Evolutionary conservation across 2,113 vertebrate species (phyloP).

Genomic region (Hippocampus barbouri): DNA sequence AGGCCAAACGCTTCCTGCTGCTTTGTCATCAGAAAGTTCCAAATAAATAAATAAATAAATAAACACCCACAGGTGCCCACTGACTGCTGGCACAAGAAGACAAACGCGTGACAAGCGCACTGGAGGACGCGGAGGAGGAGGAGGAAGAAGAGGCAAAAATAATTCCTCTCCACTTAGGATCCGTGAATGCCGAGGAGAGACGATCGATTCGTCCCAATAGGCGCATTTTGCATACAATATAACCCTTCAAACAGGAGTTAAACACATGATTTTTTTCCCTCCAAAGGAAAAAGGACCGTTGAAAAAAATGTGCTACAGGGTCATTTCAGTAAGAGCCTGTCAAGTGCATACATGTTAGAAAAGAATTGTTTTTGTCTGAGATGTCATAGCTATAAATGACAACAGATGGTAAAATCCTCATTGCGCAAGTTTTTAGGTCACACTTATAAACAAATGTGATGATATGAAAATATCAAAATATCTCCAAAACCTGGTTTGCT

Average conservation of each 20-base stretch:
- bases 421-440: no score
- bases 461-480: no score
- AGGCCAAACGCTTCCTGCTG: slow-evolving; percentile 34
- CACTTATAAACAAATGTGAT: no score
- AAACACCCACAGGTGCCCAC: slow-evolving; percentile 55
- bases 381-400: no score
- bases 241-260: neutral
- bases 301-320: neutral
- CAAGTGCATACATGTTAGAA: no score
- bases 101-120: slow-evolving; percentile 21
- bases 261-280: neutral
- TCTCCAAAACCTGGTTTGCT: no score
- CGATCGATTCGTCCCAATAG: neutral
- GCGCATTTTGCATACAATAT: neutral
- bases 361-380: no score
- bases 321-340: no score
- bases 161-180: slow-evolving; percentile 43
- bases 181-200: slow-evolving; percentile 23
- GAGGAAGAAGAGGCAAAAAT: slow-evolving; percentile 36
- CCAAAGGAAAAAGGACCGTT: neutral
- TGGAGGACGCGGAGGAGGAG: slow-evolving; percentile 24
- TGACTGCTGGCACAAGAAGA: slow-evolving; percentile 24
- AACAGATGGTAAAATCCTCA: no score
- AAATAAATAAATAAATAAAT: slow-evolving; percentile 50
- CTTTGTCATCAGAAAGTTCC: slow-evolving; percentile 44